Evolutionary conservation across 1,140 invertebrate species (phyloP).

Genomic region (Andricus grossulariae): DNA sequence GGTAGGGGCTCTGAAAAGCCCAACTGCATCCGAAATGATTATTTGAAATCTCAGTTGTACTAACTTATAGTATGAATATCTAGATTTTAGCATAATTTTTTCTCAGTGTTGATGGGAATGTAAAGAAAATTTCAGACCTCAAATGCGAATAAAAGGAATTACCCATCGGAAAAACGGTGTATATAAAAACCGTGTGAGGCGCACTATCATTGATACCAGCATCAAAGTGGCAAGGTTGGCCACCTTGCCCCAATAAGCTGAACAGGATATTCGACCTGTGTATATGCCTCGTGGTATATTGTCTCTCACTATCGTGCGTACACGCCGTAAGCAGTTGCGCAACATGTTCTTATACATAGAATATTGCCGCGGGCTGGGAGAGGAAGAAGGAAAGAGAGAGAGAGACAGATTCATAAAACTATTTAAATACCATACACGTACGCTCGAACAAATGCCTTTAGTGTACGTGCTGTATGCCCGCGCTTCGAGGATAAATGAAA

Average conservation of each 20-base stretch:
- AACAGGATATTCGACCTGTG: slow-evolving; percentile 69
- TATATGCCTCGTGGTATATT: slow-evolving; percentile 59
- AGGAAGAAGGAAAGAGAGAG: slow-evolving; percentile 42
- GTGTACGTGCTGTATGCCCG: slow-evolving; percentile 18
- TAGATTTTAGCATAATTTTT: no score
- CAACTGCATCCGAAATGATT: no score
- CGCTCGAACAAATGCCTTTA: slow-evolving; percentile 33
- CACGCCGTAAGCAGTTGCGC: slow-evolving; percentile 61
- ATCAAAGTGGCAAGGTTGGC: slow-evolving; percentile 67
- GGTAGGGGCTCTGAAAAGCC: no score
- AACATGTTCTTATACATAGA: slow-evolving; percentile 50
- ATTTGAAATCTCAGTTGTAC: no score
- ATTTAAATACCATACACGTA: slow-evolving; percentile 50
- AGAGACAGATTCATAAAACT: slow-evolving; percentile 40
- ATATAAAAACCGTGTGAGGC: slow-evolving; percentile 41
- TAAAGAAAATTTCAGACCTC: no score
- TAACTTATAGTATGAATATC: no score
- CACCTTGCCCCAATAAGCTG: slow-evolving; percentile 73
- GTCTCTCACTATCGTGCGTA: slow-evolving; percentile 59
- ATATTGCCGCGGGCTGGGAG: slow-evolving; percentile 37
- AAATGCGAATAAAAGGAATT: no score
- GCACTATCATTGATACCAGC: slow-evolving; percentile 62
- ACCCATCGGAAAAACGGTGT: no score
- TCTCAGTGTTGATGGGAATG: no score
- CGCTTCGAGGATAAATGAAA: slow-evolving; percentile 8